These are phyloP conservation scores for Corythornis vintsioides DNA, from an alignment of 2,113 vertebrate species.

Conservation along the genomic window DNA sequence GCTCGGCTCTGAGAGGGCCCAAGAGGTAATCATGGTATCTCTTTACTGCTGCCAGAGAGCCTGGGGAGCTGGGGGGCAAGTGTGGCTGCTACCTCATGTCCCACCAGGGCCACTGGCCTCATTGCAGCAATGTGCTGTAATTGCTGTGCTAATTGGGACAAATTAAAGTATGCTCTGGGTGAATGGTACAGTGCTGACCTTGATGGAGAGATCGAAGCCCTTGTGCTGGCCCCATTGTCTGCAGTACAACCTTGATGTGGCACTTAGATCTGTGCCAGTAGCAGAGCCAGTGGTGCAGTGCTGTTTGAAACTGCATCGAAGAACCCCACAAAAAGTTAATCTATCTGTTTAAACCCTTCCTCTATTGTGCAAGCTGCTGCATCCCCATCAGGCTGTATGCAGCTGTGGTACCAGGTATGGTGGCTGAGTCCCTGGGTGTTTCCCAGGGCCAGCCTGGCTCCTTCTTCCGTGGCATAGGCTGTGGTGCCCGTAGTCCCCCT, in stretches of 20 bases:
- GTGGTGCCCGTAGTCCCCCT: background rate
- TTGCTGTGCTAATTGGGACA: constrained; percentile 53
- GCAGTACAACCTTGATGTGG: background rate
- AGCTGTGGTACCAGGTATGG: fast-evolving
- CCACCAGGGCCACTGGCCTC: constrained; percentile 37
- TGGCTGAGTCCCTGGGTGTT: fast-evolving
- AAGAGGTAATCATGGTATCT: background rate
- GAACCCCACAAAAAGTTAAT: background rate
- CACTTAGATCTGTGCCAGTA: background rate
- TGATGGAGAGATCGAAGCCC: constrained; percentile 15
- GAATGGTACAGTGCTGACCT: background rate
- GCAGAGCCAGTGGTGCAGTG: background rate
- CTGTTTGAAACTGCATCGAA: background rate
- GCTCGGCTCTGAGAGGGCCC: background rate
- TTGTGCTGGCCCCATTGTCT: background rate
- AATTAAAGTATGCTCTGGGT: background rate
- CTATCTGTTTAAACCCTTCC: background rate
- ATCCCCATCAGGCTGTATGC: fast-evolving
- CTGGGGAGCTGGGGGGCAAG: background rate
- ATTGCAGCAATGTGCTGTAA: background rate
- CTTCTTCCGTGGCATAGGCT: background rate
- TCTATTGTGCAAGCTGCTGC: fast-evolving
- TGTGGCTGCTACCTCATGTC: background rate
- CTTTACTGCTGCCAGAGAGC: background rate
- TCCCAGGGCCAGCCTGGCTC: background rate